Percentiles rank a stretch among this genome's conserved stretches.
phyloP scores from a whole-genome alignment of 2,113 vertebrate genomes.

The Cromileptes altivelis region DNA sequence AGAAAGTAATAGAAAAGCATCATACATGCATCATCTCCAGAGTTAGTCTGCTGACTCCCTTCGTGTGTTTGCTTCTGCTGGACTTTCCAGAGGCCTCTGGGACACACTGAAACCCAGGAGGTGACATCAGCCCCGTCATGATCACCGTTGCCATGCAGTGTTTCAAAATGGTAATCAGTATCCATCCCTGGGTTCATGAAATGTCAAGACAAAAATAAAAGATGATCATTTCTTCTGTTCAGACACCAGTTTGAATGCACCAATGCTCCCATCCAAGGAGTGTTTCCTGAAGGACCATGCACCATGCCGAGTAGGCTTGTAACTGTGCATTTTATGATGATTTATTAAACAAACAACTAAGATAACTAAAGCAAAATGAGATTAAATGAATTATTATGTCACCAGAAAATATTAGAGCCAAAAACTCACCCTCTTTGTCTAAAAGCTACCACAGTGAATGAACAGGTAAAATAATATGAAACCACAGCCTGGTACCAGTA shows the following conservation, averaged over 20 bases:
- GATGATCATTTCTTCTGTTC: not conserved
- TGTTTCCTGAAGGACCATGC: not conserved
- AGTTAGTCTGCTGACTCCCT: slow-evolving; percentile 43
- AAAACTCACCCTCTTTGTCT: too few relatives aligned
- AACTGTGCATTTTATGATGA: too few relatives aligned
- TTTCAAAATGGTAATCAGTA: slow-evolving; percentile 15
- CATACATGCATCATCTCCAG: slow-evolving; percentile 35
- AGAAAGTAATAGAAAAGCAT: not conserved
- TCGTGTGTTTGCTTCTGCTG: slow-evolving; percentile 56
- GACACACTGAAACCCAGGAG: slow-evolving; percentile 82
- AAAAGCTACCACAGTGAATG: too few relatives aligned
- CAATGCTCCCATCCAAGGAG: not conserved
- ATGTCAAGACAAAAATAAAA: not conserved
- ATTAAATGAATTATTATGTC: too few relatives aligned
- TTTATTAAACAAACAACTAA: too few relatives aligned
- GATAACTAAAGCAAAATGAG: too few relatives aligned
- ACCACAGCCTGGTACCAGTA: too few relatives aligned
- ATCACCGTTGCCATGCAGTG: not conserved
- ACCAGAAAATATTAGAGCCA: too few relatives aligned
- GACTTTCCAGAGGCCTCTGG: slow-evolving; percentile 80
- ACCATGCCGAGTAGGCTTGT: too few relatives aligned
- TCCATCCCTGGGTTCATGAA: slow-evolving; percentile 65
- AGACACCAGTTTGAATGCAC: not conserved
- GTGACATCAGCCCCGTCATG: slow-evolving; percentile 4
- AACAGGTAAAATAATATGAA: too few relatives aligned